Percentiles rank a stretch among this genome's conserved stretches.
Evolutionary conservation across 2,113 vertebrate species (phyloP).

Genomic region (Psittacus erithacus): DNA sequence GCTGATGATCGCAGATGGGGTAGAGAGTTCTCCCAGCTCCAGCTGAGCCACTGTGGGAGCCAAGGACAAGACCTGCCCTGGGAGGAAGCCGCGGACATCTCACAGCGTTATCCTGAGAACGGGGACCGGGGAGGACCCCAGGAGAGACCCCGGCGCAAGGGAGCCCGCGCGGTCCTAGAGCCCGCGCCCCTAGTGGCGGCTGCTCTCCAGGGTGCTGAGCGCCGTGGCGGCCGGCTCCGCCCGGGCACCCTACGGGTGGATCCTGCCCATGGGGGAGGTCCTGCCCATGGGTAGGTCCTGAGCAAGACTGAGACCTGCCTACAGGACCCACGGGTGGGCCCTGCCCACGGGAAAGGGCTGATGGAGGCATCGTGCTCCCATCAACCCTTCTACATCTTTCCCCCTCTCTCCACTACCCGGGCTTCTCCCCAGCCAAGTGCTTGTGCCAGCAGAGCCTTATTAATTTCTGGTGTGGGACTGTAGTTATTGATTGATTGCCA

Average conservation of each 20-base stretch:
- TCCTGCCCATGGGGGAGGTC: background rate
- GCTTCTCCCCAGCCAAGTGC: background rate
- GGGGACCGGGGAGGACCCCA: background rate
- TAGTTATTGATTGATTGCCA: background rate
- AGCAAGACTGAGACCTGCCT: background rate
- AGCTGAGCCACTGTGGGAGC: background rate
- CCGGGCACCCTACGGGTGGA: too few relatives aligned
- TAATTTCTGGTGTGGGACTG: background rate
- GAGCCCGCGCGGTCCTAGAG: fast-evolving
- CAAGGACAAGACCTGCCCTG: too few relatives aligned
- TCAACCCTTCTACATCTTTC: background rate
- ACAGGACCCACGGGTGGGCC: background rate
- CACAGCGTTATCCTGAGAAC: fast-evolving
- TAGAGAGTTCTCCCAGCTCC: background rate
- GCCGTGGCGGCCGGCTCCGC: fast-evolving
- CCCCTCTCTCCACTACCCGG: fast-evolving
- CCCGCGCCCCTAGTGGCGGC: fast-evolving
- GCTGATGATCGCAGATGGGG: background rate
- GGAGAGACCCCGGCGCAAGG: background rate
- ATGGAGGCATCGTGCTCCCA: background rate
- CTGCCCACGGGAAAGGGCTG: background rate
- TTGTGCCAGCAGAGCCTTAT: background rate
- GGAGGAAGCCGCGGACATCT: background rate
- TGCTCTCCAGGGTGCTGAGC: slow-evolving; percentile 42
- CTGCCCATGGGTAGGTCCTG: background rate